These are phyloP conservation scores for Aegithalos caudatus DNA, from an alignment of 2,113 vertebrate genomes.

Conservation along the genomic window DNA sequence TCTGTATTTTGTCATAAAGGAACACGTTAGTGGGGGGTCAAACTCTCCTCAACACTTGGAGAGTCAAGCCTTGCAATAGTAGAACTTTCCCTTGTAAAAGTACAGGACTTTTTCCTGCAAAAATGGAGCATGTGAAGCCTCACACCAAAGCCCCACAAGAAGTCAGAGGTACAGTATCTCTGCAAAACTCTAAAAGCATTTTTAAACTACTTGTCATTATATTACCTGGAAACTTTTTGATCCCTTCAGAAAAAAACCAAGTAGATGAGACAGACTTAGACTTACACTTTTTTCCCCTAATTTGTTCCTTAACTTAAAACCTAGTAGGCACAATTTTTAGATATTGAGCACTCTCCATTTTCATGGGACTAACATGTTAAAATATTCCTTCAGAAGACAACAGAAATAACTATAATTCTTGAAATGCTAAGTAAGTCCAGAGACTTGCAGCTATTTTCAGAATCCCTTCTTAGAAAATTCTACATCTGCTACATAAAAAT, in stretches of 20 bases:
- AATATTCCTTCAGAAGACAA: not conserved
- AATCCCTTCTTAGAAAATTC: not conserved
- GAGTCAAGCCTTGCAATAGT: not conserved
- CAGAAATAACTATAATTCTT: not conserved
- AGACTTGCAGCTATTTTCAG: constrained; percentile 10
- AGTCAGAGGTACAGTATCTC: not conserved
- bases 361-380: not conserved
- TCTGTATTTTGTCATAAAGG: not conserved
- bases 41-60: not conserved
- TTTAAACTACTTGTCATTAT: not conserved
- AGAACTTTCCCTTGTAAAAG: not conserved
- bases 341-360: not conserved
- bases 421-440: not conserved
- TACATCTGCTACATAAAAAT: constrained; percentile 23
- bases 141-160: not conserved
- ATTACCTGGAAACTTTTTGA: not conserved
- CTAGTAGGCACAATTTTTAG: not conserved
- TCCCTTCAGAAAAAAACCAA: not conserved
- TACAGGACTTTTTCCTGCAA: not conserved
- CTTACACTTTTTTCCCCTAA: not conserved
- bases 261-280: not conserved
- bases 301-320: not conserved
- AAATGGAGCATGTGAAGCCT: not conserved
- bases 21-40: not conserved
- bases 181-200: not conserved